These are phyloP conservation scores for Chironomus riparius DNA, from an alignment of 2,888 invertebrate species.

Conservation along the genomic window DNA sequence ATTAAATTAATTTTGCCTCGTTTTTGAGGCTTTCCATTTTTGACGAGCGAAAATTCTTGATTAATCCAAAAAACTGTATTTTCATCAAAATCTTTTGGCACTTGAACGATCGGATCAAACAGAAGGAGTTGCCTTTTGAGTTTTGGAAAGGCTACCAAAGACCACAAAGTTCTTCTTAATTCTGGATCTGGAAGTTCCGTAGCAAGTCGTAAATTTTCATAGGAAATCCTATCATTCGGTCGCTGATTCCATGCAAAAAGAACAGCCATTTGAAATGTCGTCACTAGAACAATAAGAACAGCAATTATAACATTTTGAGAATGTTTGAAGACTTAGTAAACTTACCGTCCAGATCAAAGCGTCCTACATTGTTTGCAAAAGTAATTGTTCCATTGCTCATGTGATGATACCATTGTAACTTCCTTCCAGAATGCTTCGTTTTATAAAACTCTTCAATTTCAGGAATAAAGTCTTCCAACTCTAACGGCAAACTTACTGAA, in stretches of 20 bases:
- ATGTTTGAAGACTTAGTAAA: too few species aligned
- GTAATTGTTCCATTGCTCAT: slow-evolving; percentile 99
- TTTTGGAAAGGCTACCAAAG: slow-evolving; percentile 91
- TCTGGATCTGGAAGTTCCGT: slow-evolving; percentile 93
- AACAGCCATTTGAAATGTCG: slow-evolving; percentile 99
- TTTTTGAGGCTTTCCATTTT: slow-evolving; percentile 90
- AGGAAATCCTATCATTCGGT: slow-evolving; percentile 84
- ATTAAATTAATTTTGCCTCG: slow-evolving; percentile 94
- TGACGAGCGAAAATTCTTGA: slow-evolving; percentile 89
- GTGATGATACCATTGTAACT: slow-evolving; percentile 98
- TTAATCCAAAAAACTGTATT: slow-evolving; percentile 93
- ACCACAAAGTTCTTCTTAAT: slow-evolving; percentile 89
- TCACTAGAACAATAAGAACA: slow-evolving; percentile 48
- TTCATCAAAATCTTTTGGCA: slow-evolving; percentile 90
- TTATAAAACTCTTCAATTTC: slow-evolving; percentile 99
- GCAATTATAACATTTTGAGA: neutral
- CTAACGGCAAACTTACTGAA: slow-evolving; percentile 90
- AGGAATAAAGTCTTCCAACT: slow-evolving; percentile 97
- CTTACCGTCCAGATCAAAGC: slow-evolving; percentile 77
- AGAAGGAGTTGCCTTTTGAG: slow-evolving; percentile 83
- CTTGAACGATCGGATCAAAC: slow-evolving; percentile 69
- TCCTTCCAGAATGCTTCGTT: slow-evolving; percentile 93
- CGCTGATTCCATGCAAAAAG: slow-evolving; percentile 98
- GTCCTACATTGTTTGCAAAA: slow-evolving; percentile 83
- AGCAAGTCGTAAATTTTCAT: slow-evolving; percentile 91